phyloP scores from a whole-genome alignment of 2,888 invertebrate species.

The Brachynemurus nebulosus region DNA sequence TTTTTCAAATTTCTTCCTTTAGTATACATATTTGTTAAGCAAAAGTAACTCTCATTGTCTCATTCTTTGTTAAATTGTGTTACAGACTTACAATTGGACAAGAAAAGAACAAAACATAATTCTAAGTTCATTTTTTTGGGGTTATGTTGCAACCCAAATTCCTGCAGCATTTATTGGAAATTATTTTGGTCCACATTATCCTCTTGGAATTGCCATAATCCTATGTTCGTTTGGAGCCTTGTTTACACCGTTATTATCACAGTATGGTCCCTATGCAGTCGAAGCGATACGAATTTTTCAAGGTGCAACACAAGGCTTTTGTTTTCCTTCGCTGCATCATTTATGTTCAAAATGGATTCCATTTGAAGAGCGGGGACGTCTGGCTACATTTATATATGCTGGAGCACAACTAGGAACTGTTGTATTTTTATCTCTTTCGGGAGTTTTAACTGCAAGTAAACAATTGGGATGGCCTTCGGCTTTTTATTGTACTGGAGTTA shows the following conservation, averaged over 20 bases:
- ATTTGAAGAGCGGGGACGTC: conserved; percentile 48
- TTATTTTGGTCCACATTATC: conserved; percentile 56
- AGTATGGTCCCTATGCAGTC: conserved; percentile 46
- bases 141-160: conserved; percentile 58
- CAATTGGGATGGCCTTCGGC: conserved; percentile 63
- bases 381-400: conserved; percentile 51
- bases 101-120: conserved; percentile 43
- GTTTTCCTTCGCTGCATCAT: conserved; percentile 58
- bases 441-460: conserved; percentile 48
- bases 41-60: no score
- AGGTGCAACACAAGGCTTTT: conserved; percentile 60
- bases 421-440: conserved; percentile 50
- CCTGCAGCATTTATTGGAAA: conserved; percentile 58
- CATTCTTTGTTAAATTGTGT: no score
- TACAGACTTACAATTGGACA: no score
- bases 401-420: conserved; percentile 69
- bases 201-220: conserved; percentile 40
- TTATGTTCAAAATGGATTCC: conserved; percentile 68
- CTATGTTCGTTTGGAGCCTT: conserved; percentile 49
- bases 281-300: conserved; percentile 52
- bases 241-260: conserved; percentile 51
- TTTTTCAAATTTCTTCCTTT: no score
- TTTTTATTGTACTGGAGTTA: conserved; percentile 57
- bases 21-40: no score
- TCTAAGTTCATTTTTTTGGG: conserved; percentile 68